Evolutionary conservation across 2,888 invertebrate genomes (phyloP).

Genomic region (Sarcophaga caerulescens): DNA sequence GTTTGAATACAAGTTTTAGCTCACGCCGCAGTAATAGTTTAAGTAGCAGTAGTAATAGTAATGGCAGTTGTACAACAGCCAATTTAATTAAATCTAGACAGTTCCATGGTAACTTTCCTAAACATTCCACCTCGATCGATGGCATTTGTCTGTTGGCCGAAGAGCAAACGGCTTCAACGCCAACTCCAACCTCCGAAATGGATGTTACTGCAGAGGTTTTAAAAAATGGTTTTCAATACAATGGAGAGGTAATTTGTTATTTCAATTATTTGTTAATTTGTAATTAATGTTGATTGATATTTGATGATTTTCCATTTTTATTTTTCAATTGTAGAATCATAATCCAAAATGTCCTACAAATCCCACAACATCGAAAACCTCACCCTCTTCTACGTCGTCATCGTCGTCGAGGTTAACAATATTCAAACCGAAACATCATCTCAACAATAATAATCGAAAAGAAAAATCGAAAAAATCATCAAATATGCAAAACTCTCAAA

Average conservation of each 20-base stretch:
- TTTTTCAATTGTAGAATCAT: too few relatives aligned
- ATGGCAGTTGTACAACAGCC: slow-evolving; percentile 72
- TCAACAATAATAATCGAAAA: slow-evolving; percentile 57
- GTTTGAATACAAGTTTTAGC: slow-evolving; percentile 64
- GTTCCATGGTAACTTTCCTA: slow-evolving; percentile 76
- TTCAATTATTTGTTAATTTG: not conserved
- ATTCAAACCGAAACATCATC: slow-evolving; percentile 46
- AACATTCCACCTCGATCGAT: slow-evolving; percentile 78
- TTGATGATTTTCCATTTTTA: slow-evolving; percentile 1
- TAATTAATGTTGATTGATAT: not conserved
- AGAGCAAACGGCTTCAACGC: slow-evolving; percentile 77
- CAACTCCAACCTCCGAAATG: slow-evolving; percentile 77
- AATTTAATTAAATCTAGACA: slow-evolving; percentile 74
- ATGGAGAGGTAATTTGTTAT: slow-evolving; percentile 51
- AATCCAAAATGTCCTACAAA: too few relatives aligned
- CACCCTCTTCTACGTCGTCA: slow-evolving; percentile 9
- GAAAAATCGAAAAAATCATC: slow-evolving; percentile 57
- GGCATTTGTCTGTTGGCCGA: slow-evolving; percentile 77
- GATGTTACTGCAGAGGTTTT: slow-evolving; percentile 73
- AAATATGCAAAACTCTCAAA: slow-evolving; percentile 59
- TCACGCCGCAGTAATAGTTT: slow-evolving; percentile 75
- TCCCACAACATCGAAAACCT: slow-evolving; percentile 31
- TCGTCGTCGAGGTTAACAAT: slow-evolving; percentile 24
- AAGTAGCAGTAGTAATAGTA: slow-evolving; percentile 73
- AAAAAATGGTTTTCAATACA: slow-evolving; percentile 72